These are phyloP conservation scores for Tenodera sinensis DNA, from an alignment of 2,888 invertebrate genomes.

Conservation along the genomic window DNA sequence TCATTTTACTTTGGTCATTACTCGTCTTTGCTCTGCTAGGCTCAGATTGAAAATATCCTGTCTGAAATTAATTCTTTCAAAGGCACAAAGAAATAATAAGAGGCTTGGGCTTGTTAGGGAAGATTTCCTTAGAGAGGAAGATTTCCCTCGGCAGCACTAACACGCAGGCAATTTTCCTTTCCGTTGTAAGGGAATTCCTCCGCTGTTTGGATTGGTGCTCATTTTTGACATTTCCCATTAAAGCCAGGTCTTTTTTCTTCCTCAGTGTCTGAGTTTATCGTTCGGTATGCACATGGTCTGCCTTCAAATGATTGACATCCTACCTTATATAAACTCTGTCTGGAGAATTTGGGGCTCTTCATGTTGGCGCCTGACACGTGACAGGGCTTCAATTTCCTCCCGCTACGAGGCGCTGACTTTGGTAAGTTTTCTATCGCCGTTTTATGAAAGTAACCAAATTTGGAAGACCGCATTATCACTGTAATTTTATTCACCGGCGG, in stretches of 20 bases:
- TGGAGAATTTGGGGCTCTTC: not conserved
- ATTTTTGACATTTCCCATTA: slow-evolving; percentile 22
- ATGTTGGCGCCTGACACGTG: slow-evolving; percentile 6
- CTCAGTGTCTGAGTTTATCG: slow-evolving; percentile 9
- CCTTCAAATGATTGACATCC: not conserved
- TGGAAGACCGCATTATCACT: not conserved
- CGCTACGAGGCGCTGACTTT: not conserved
- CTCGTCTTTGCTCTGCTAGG: not conserved
- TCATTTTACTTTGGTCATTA: not conserved
- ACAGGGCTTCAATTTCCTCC: slow-evolving; percentile 11
- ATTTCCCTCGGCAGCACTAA: not conserved
- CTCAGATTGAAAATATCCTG: not conserved
- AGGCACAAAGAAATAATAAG: not conserved
- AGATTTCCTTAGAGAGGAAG: not conserved
- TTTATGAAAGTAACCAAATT: not conserved
- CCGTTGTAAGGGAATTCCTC: not conserved
- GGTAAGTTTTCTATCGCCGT: not conserved
- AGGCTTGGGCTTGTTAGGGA: not conserved
- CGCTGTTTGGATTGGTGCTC: slow-evolving; percentile 19
- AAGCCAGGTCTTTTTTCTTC: slow-evolving; percentile 16
- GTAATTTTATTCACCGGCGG: not conserved
- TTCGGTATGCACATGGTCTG: slow-evolving; percentile 6
- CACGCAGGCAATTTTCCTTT: slow-evolving; percentile 1
- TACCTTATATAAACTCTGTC: slow-evolving; percentile 10
- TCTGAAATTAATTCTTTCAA: not conserved